Evolutionary conservation across 2,113 vertebrate species (phyloP).

Genomic region (Stictonetta naevosa): DNA sequence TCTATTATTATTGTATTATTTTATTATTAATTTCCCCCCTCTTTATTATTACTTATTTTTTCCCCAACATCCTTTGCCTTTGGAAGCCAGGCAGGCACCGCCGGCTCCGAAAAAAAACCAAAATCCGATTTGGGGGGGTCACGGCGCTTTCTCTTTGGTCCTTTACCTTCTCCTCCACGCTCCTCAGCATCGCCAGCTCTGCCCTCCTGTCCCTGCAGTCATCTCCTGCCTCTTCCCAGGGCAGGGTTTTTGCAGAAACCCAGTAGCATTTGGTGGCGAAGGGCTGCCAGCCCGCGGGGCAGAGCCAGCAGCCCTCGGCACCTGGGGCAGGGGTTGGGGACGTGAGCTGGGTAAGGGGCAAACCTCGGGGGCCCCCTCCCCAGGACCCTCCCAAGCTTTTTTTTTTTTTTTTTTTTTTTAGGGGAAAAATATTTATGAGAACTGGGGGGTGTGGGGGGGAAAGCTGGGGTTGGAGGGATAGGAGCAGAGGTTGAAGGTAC

Average conservation of each 20-base stretch:
- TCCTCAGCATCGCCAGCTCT: neutral
- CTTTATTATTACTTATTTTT: too few relatives aligned
- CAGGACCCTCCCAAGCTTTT: neutral
- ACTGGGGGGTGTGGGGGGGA: too few relatives aligned
- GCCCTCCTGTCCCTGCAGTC: accelerated
- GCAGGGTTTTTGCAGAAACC: neutral
- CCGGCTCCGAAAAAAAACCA: too few relatives aligned
- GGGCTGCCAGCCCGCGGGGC: neutral
- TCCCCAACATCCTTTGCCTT: too few relatives aligned
- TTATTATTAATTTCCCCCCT: too few relatives aligned
- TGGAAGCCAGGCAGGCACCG: neutral
- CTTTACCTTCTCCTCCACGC: neutral
- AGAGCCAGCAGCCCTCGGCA: neutral
- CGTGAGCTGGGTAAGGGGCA: neutral
- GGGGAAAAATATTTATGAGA: too few relatives aligned
- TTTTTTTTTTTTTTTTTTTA: too few relatives aligned
- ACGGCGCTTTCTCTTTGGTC: accelerated
- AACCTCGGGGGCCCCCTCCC: neutral
- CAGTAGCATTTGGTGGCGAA: neutral
- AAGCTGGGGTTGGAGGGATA: too few relatives aligned
- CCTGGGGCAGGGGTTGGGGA: neutral
- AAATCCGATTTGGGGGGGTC: too few relatives aligned
- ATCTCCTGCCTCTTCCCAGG: neutral
- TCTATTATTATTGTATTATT: too few relatives aligned
- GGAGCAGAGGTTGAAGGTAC: neutral